Evolutionary conservation across 2,113 vertebrate species (phyloP).

Genomic region (Panthera leo): DNA sequence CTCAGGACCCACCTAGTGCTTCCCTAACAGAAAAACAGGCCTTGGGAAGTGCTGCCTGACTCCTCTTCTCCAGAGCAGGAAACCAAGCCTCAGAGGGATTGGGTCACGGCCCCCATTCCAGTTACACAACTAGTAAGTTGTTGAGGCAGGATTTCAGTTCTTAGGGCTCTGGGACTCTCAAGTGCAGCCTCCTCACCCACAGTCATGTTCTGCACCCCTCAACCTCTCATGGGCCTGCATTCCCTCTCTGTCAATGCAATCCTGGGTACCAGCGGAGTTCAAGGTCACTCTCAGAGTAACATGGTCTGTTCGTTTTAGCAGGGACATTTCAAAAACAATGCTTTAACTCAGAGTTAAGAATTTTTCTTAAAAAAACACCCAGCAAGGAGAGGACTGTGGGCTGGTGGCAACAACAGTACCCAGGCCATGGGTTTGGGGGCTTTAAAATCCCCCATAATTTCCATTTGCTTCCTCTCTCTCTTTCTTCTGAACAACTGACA

Average conservation of each 20-base stretch:
- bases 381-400: not conserved
- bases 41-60: not conserved
- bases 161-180: not conserved
- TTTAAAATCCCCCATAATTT: not conserved
- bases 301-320: not conserved
- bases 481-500: not conserved
- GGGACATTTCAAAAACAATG: not conserved
- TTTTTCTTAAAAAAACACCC: not conserved
- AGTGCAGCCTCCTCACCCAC: not conserved
- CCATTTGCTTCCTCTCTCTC: not conserved
- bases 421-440: not conserved
- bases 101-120: not conserved
- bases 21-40: not conserved
- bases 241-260: not conserved
- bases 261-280: not conserved
- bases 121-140: not conserved
- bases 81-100: too few relatives aligned
- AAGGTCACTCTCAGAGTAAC: not conserved
- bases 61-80: not conserved
- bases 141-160: not conserved
- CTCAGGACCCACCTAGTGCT: accelerated
- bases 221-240: not conserved
- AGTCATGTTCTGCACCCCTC: not conserved
- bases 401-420: not conserved
- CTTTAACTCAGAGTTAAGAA: not conserved